phyloP scores from a whole-genome alignment of 2,113 vertebrate genomes.

The Prunella himalayana region DNA sequence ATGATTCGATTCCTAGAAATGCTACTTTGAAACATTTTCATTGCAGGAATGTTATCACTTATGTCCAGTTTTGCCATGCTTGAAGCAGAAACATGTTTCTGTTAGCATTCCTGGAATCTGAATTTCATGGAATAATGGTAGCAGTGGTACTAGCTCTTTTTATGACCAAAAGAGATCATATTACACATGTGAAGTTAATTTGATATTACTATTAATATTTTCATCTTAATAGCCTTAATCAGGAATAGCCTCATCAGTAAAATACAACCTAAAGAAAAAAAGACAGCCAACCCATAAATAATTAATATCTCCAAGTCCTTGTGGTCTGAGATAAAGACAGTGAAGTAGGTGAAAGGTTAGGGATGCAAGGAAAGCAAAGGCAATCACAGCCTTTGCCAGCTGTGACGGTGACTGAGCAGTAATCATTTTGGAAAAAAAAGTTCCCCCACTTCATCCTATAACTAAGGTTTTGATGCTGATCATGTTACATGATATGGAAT shows the following conservation, averaged over 20 bases:
- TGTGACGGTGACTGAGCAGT: background rate
- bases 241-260: background rate
- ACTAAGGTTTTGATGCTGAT: background rate
- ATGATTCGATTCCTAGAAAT: background rate
- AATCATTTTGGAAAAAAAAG: background rate
- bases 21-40: background rate
- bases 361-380: background rate
- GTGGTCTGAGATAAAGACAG: background rate
- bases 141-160: background rate
- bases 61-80: background rate
- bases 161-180: background rate
- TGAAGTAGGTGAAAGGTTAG: background rate
- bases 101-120: background rate
- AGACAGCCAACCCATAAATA: background rate
- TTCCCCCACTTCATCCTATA: fast-evolving
- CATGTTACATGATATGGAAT: background rate
- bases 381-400: background rate
- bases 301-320: background rate
- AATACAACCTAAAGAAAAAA: no score
- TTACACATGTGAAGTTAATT: background rate
- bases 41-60: background rate
- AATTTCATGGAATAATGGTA: background rate
- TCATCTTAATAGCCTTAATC: background rate
- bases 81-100: background rate
- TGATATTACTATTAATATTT: background rate